Conservation (phyloP, 2,113 vertebrate species). For the Anhinga rufa region DNA sequence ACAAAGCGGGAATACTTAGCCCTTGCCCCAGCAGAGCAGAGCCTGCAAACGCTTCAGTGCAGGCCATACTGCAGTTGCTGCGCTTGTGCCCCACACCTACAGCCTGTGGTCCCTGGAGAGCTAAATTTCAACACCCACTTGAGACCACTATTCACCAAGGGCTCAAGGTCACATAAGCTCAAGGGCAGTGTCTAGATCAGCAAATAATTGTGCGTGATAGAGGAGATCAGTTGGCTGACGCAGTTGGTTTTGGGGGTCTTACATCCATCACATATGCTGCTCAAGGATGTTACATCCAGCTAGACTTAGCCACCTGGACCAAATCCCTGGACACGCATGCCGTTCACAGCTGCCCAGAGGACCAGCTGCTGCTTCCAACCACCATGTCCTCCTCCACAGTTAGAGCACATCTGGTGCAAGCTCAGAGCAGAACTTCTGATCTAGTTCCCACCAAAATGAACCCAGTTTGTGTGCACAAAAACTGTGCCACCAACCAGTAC, state of each 20-base stretch:
- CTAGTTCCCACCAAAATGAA: background rate
- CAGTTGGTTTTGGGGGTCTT: background rate
- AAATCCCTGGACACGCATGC: background rate
- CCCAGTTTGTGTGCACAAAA: background rate
- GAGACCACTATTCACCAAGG: background rate
- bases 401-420: background rate
- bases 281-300: background rate
- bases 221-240: background rate
- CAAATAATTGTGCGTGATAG: background rate
- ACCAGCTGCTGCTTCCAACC: background rate
- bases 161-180: background rate
- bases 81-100: no score
- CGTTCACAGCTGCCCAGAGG: background rate
- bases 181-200: background rate
- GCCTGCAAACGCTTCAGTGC: background rate
- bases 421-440: background rate
- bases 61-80: background rate
- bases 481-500: fast-evolving
- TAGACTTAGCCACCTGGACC: background rate
- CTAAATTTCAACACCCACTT: constrained; percentile 6
- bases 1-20: background rate
- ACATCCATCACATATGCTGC: background rate
- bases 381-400: background rate
- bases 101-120: background rate
- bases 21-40: background rate